phyloP scores from a whole-genome alignment of 2,113 vertebrate species.

The Indri indri region DNA sequence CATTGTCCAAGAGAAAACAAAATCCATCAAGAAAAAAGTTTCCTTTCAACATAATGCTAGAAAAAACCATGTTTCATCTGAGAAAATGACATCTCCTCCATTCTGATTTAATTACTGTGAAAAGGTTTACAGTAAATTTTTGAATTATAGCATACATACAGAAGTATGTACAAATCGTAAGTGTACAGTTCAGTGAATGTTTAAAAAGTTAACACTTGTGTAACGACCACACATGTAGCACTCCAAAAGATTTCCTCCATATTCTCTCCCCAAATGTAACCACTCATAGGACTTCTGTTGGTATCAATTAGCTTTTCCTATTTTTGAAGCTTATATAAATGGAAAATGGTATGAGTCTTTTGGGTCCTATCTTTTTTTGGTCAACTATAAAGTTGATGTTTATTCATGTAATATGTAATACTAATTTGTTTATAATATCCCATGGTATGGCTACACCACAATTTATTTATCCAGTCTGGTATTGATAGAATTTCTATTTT shows the following conservation, averaged over 20 bases:
- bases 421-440: not conserved
- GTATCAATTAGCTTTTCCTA: not conserved
- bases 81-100: not conserved
- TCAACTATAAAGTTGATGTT: not conserved
- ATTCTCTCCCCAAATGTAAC: not conserved
- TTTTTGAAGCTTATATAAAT: not conserved
- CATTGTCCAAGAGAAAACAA: not conserved
- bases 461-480: not conserved
- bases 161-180: not conserved
- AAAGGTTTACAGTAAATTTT: not conserved
- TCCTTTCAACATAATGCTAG: not conserved
- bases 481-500: not conserved
- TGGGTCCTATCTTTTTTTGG: not conserved
- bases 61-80: not conserved
- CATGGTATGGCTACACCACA: not conserved
- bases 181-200: not conserved
- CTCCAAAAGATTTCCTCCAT: not conserved
- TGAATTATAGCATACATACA: not conserved
- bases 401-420: not conserved
- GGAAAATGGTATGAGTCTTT: not conserved
- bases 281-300: not conserved
- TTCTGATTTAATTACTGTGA: not conserved
- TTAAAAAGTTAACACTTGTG: not conserved
- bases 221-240: not conserved
- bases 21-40: not conserved